Percentiles rank a stretch among this genome's conserved stretches.
Conservation (phyloP, 2,797 vertebrate genomes). For the Myotis myotis region DNA sequence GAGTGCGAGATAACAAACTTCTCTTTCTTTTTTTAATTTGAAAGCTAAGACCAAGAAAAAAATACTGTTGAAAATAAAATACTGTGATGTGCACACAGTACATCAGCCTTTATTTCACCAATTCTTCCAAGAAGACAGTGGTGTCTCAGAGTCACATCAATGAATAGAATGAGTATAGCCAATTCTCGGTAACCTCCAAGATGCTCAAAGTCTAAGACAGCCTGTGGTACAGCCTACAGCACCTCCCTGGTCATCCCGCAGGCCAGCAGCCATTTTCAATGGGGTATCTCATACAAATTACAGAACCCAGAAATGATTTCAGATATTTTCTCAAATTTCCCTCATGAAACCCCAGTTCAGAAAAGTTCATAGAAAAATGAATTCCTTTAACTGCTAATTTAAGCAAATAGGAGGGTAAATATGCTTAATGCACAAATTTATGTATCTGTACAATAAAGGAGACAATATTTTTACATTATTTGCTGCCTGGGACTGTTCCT, state of each 20-base stretch:
- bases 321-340: not conserved
- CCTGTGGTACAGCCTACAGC: accelerated
- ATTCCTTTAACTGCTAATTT: not conserved
- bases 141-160: not conserved
- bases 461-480: not conserved
- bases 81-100: not conserved
- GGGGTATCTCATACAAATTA: not conserved
- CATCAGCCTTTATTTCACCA: not conserved
- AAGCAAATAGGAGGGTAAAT: not conserved
- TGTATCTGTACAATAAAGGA: not conserved
- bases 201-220: not conserved
- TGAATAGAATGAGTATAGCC: accelerated
- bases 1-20: not conserved
- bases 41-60: not conserved
- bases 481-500: not conserved
- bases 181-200: not conserved
- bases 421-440: not conserved
- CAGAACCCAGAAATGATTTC: not conserved
- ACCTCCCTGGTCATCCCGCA: not conserved
- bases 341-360: accelerated
- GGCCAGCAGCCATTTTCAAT: not conserved
- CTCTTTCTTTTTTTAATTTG: not conserved
- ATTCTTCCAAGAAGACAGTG: not conserved
- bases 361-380: not conserved
- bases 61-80: not conserved